These are phyloP conservation scores for Plagodis dolabraria DNA, from an alignment of 2,888 invertebrate genomes.

Conservation along the genomic window DNA sequence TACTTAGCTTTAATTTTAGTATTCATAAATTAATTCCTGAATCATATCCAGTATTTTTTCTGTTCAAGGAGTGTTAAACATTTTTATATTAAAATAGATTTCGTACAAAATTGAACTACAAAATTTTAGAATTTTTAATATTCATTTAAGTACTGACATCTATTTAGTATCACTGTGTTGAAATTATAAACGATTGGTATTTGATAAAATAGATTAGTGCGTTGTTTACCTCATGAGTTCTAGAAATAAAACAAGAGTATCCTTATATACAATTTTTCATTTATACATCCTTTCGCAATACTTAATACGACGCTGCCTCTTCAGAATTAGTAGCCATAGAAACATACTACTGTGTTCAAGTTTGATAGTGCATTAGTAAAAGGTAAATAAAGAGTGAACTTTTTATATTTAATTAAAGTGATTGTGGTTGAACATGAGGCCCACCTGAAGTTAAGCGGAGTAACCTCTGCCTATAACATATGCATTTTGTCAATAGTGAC, in stretches of 20 bases:
- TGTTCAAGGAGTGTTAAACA: constrained; percentile 66
- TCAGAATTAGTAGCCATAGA: too few species aligned
- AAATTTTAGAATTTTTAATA: constrained; percentile 24
- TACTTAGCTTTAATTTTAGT: constrained; percentile 77
- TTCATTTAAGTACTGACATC: constrained; percentile 48
- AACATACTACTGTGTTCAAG: too few species aligned
- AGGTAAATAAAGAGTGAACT: too few species aligned
- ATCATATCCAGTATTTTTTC: constrained; percentile 54
- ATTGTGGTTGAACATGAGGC: too few species aligned
- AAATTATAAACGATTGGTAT: constrained; percentile 65
- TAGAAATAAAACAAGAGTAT: constrained; percentile 82
- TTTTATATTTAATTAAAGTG: too few species aligned
- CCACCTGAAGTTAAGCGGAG: too few species aligned
- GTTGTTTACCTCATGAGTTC: constrained; percentile 84
- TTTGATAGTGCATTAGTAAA: too few species aligned
- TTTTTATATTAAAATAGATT: constrained; percentile 45
- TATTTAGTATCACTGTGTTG: constrained; percentile 59
- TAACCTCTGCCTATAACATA: too few species aligned
- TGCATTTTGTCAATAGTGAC: too few species aligned
- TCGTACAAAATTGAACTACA: constrained; percentile 50
- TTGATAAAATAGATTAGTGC: constrained; percentile 69
- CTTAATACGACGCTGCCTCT: neutral
- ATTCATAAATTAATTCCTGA: constrained; percentile 49
- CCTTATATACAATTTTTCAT: constrained; percentile 43
- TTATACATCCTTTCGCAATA: neutral